These are phyloP conservation scores for Drosophila borborema DNA, from an alignment of 2,888 invertebrate species.

Conservation along the genomic window DNA sequence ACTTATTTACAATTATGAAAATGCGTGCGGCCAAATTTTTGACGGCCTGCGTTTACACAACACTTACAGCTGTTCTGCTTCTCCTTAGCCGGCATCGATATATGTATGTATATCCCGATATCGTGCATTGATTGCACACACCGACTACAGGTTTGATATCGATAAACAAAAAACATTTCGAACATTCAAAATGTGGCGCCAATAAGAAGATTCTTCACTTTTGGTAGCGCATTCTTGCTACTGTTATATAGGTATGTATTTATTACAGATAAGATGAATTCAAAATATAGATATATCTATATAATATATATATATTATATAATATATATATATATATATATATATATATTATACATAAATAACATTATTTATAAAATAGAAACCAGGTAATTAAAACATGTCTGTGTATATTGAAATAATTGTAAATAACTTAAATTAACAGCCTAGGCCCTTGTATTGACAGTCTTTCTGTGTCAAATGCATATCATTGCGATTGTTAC, in stretches of 20 bases:
- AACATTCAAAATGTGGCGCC: neutral
- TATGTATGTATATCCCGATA: neutral
- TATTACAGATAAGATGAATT: constrained; percentile 29
- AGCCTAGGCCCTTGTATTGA: constrained; percentile 3
- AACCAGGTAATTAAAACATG: constrained; percentile 3
- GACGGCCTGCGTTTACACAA: constrained; percentile 68
- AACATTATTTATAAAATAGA: neutral
- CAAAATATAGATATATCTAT: no score
- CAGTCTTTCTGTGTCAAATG: constrained; percentile 2
- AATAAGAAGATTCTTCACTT: neutral
- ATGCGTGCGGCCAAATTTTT: constrained; percentile 47
- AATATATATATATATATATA: no score
- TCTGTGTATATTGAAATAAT: neutral
- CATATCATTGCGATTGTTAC: constrained; percentile 7
- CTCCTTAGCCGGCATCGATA: neutral
- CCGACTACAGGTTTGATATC: neutral
- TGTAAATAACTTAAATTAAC: constrained; percentile 17
- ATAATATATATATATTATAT: no score
- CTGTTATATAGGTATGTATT: constrained; percentile 9
- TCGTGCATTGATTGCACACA: neutral
- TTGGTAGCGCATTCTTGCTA: constrained; percentile 9
- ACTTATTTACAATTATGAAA: constrained; percentile 54
- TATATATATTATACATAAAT: neutral
- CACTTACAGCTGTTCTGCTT: constrained; percentile 54
- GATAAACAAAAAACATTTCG: neutral